These are phyloP conservation scores for Phocides pigmalion DNA, from an alignment of 1,140 invertebrate species.

Conservation along the genomic window DNA sequence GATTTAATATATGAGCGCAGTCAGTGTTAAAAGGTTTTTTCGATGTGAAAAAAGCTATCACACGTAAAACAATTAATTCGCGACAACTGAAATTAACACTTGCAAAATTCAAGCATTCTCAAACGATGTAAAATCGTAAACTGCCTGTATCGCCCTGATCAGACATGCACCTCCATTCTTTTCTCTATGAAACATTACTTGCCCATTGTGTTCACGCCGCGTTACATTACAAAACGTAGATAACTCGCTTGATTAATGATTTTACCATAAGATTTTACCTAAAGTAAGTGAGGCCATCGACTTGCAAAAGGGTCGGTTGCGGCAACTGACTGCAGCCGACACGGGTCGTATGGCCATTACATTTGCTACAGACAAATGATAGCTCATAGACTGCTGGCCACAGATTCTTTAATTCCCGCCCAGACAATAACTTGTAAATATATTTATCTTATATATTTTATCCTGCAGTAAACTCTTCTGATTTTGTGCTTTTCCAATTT, in stretches of 20 bases:
- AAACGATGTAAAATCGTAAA: constrained; percentile 40
- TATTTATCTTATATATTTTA: no score
- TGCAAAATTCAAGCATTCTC: constrained; percentile 24
- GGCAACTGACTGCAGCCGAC: constrained; percentile 3
- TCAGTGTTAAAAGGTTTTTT: no score
- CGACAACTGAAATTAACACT: constrained; percentile 6
- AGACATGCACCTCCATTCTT: constrained; percentile 37
- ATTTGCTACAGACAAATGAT: constrained; percentile 1
- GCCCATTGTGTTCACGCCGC: constrained; percentile 61
- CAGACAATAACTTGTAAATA: no score
- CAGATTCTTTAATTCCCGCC: no score
- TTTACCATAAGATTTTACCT: constrained; percentile 61
- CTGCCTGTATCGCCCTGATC: constrained; percentile 25
- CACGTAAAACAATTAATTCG: neutral
- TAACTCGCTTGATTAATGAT: constrained; percentile 71
- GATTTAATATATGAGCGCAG: no score
- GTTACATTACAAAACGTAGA: constrained; percentile 56
- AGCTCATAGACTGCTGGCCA: no score
- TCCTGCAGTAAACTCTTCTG: no score
- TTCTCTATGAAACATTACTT: constrained; percentile 38
- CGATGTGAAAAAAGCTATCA: no score
- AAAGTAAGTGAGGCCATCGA: constrained; percentile 21
- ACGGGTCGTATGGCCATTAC: constrained; percentile 26
- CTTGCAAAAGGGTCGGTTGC: constrained; percentile 34
- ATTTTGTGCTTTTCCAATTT: no score